These are phyloP conservation scores for Chascanopsetta lugubris DNA, from an alignment of 2,113 vertebrate species.

Conservation along the genomic window DNA sequence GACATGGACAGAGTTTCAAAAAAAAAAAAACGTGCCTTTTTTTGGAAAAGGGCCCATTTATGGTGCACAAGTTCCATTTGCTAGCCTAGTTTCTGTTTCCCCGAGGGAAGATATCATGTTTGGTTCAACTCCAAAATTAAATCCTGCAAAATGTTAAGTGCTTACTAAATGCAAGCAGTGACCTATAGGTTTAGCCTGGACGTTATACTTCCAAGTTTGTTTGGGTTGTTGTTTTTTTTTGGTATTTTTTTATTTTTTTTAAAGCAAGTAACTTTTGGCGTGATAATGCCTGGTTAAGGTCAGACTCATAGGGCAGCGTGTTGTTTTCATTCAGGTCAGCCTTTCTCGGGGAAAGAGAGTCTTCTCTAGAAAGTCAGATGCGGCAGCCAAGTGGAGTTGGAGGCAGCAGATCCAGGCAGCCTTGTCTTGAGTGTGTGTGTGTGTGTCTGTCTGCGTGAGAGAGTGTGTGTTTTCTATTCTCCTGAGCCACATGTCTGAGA, in stretches of 20 bases:
- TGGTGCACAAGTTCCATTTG: slow-evolving; percentile 4
- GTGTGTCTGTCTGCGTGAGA: too few relatives aligned
- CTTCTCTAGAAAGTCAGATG: slow-evolving; percentile 49
- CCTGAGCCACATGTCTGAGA: slow-evolving; percentile 43
- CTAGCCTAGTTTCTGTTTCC: slow-evolving; percentile 16
- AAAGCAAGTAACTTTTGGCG: slow-evolving; percentile 35
- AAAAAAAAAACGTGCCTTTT: slow-evolving; percentile 3
- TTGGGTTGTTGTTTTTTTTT: too few relatives aligned
- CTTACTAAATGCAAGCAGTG: slow-evolving; percentile 37
- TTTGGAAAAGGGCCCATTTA: slow-evolving; percentile 28
- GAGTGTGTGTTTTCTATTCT: slow-evolving; percentile 25
- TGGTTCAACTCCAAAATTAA: slow-evolving; percentile 21
- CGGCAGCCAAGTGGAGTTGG: slow-evolving; percentile 58
- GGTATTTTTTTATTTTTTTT: too few relatives aligned
- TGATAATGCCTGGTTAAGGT: slow-evolving; percentile 48
- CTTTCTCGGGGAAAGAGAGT: slow-evolving; percentile 30
- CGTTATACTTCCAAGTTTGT: slow-evolving; percentile 20
- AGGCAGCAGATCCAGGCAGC: slow-evolving; percentile 46
- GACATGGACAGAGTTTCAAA: slow-evolving; percentile 18
- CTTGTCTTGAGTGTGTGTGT: not conserved
- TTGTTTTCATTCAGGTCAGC: slow-evolving; percentile 56
- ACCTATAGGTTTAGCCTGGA: slow-evolving; percentile 38
- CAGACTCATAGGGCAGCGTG: slow-evolving; percentile 43
- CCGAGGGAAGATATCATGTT: slow-evolving; percentile 16
- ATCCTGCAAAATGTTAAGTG: slow-evolving; percentile 32